Percentiles rank a stretch among this genome's conserved stretches.
These are phyloP conservation scores for Apamea sordens DNA, from an alignment of 2,888 invertebrate species.

Conservation along the genomic window DNA sequence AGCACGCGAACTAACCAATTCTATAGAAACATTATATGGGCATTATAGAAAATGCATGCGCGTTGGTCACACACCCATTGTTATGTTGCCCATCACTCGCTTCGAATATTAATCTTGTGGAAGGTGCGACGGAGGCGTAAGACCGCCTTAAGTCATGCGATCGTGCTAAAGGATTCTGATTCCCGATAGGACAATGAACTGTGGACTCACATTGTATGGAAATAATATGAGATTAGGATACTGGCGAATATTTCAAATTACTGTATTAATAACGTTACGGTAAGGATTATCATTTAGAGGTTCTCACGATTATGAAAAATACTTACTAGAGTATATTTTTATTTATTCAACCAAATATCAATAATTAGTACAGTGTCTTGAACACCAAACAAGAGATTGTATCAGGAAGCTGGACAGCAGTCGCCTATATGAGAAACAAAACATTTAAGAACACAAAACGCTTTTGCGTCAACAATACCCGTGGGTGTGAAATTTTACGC, in stretches of 20 bases:
- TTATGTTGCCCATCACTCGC: constrained; percentile 84
- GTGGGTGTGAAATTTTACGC: background rate
- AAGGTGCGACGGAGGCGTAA: constrained; percentile 78
- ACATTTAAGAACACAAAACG: too few relatives aligned
- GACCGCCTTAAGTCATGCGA: constrained; percentile 75
- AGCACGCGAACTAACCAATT: constrained; percentile 84
- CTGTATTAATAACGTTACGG: constrained; percentile 20
- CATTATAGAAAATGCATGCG: constrained; percentile 90
- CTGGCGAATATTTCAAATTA: constrained; percentile 50
- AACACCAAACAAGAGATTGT: background rate
- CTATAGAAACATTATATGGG: constrained; percentile 89
- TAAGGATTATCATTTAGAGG: background rate
- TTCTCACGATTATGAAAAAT: background rate
- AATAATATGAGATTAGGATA: constrained; percentile 61
- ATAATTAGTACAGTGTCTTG: background rate
- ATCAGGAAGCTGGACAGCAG: background rate
- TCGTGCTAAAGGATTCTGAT: constrained; percentile 73
- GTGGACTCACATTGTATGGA: constrained; percentile 63
- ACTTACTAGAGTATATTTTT: background rate
- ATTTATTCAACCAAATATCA: background rate
- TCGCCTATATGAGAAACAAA: background rate
- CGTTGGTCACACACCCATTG: constrained; percentile 85
- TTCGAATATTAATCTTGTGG: constrained; percentile 88
- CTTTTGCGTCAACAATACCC: background rate
- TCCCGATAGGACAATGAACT: constrained; percentile 84